These are phyloP conservation scores for Myoxocephalus aenaeus DNA, from an alignment of 2,797 vertebrate genomes.

Conservation along the genomic window DNA sequence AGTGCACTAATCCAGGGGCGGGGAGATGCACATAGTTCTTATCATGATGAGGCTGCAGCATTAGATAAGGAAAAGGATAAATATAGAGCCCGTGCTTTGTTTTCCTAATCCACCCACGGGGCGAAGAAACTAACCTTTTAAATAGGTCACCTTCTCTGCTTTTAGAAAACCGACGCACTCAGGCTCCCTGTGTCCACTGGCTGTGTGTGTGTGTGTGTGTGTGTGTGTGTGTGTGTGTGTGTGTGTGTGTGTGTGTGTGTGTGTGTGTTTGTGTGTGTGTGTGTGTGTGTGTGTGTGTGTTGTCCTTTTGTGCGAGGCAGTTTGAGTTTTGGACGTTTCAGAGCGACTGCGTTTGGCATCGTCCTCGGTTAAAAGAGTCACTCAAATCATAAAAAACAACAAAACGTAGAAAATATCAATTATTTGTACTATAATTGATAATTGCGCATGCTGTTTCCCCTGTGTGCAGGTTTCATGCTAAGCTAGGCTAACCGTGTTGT, in stretches of 20 bases:
- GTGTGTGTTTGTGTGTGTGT: too few relatives aligned
- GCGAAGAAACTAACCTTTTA: constrained; percentile 81
- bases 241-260: neutral
- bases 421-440: too few relatives aligned
- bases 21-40: constrained; percentile 71
- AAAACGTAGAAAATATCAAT: neutral
- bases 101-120: constrained; percentile 79
- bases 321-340: constrained; percentile 4
- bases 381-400: neutral
- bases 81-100: constrained; percentile 78
- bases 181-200: constrained; percentile 26
- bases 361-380: neutral
- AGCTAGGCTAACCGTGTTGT: too few relatives aligned
- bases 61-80: constrained; percentile 79
- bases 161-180: constrained; percentile 51
- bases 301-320: neutral
- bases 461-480: too few relatives aligned
- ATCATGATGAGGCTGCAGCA: constrained; percentile 71
- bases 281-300: too few relatives aligned
- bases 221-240: constrained; percentile 7
- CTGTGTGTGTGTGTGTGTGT: neutral
- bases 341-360: too few relatives aligned
- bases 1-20: constrained; percentile 71
- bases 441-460: too few relatives aligned
- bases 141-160: constrained; percentile 79